Percentiles rank a stretch among this genome's conserved stretches.
Evolutionary conservation across 2,113 vertebrate species (phyloP).

Genomic region (Noturus placidus): DNA sequence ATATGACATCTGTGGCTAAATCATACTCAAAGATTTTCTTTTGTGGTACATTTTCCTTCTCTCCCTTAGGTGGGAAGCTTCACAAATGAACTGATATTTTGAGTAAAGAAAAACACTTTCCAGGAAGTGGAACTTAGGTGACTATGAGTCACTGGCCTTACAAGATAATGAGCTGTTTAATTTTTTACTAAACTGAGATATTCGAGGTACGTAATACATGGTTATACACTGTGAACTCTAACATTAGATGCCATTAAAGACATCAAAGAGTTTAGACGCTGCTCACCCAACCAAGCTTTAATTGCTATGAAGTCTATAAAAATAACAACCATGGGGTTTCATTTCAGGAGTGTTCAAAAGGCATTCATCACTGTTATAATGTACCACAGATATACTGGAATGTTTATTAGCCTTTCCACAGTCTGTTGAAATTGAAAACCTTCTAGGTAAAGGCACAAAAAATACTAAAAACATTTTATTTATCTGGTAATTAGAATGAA

Average conservation of each 20-base stretch:
- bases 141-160: background rate
- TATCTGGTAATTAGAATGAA: background rate
- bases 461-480: too few relatives aligned
- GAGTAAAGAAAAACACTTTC: background rate
- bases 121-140: background rate
- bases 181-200: background rate
- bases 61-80: conserved; percentile 40
- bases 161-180: conserved; percentile 2
- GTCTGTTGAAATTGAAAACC: background rate
- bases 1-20: background rate
- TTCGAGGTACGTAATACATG: background rate
- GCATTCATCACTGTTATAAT: background rate
- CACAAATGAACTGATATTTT: conserved; percentile 60
- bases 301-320: conserved; percentile 53
- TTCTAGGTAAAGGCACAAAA: background rate
- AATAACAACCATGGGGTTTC: conserved; percentile 20
- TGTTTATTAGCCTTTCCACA: background rate
- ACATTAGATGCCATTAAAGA: conserved; percentile 3
- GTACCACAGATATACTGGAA: too few relatives aligned
- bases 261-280: conserved; percentile 8
- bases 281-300: conserved; percentile 28
- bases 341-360: conserved; percentile 37
- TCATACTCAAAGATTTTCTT: background rate
- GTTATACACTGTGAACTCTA: background rate
- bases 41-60: background rate